Base-by-base conservation (phyloP, 2,888 invertebrate genomes). In the Archaeoteleia sp. region DNA sequence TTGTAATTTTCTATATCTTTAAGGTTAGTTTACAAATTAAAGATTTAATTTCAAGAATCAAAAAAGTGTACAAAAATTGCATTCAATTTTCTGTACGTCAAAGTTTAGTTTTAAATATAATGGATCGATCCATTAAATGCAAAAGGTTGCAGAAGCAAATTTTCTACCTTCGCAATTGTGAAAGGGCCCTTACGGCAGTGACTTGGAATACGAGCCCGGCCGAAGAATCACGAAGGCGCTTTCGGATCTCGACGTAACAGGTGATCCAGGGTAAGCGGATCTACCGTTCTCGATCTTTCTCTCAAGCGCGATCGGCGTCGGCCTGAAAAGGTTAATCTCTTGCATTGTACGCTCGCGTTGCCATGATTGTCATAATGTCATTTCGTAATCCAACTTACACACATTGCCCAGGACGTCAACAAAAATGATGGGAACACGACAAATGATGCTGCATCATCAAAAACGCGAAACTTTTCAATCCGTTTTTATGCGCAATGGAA, bases 231-330 rank as follows among this genome's bases (percentile, higher is more conserved):
- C 71, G 61, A 71, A 53, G 49, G 35, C 43, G 42, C 57, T 27
- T 43, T 70, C 60, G 49, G 51, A 67, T 66, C 58, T 51, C 71
- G 62, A 45, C 55, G 69, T 74, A 77, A 74, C 75, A 74, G 74
- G 76, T 76, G 76, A 76, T 74, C 55, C 70, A 58, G 67, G 51
- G 72, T 73, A 73, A 74, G 45, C 72, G 67, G 68, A 74, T 73
- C 69, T 71, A 60, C 69, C 70, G 60, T 70, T 72, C 71, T 67
- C 67, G 73, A 75, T 74, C 72, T 71, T 73, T 74, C 75, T 69
- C 63, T 23, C 35, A 20, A 51, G 32, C 34, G 49, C 57, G 48
- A 72, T 58, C 72, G 45, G 39, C 54, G 43, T 40, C 53, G 27
- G 12, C 42, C 54, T 57, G 1, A 30, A 70, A 70, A 70, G 61